Evolutionary conservation across 1,140 invertebrate genomes (phyloP).

Genomic region (Macrostomum lignano): DNA sequence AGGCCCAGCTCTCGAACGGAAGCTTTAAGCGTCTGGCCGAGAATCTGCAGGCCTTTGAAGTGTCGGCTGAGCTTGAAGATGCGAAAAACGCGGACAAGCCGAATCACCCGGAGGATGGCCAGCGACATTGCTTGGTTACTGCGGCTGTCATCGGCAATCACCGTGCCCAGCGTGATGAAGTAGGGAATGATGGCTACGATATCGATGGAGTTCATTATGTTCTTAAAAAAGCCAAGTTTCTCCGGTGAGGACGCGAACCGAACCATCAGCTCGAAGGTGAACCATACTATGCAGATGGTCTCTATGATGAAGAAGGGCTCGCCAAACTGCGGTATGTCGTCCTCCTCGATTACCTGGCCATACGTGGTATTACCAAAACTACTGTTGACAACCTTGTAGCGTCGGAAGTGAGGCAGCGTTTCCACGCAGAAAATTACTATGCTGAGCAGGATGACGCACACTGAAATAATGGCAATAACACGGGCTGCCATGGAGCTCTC

Average conservation of each 20-base stretch:
- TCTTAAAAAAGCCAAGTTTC: slow-evolving; percentile 88
- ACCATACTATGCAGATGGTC: slow-evolving; percentile 36
- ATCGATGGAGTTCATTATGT: slow-evolving; percentile 99
- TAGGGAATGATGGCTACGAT: slow-evolving; percentile 96
- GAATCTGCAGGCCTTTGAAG: slow-evolving; percentile 82
- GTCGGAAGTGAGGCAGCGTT: slow-evolving; percentile 92
- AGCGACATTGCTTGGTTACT: not conserved
- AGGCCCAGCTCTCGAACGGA: slow-evolving; percentile 96
- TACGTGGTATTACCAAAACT: slow-evolving; percentile 1
- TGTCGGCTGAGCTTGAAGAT: slow-evolving; percentile 92
- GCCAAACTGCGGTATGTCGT: slow-evolving; percentile 27
- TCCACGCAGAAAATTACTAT: slow-evolving; percentile 99
- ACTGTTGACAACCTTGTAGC: slow-evolving; percentile 35
- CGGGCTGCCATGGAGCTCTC: slow-evolving; percentile 92
- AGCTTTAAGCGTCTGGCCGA: slow-evolving; percentile 59
- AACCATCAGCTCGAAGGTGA: slow-evolving; percentile 87
- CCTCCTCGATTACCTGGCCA: slow-evolving; percentile 14
- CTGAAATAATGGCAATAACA: slow-evolving; percentile 93
- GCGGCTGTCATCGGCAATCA: slow-evolving; percentile 47
- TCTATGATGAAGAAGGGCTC: slow-evolving; percentile 26
- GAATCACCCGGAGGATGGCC: slow-evolving; percentile 66
- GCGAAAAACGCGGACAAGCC: slow-evolving; percentile 84
- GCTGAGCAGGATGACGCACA: slow-evolving; percentile 77
- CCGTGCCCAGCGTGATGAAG: slow-evolving; percentile 96
- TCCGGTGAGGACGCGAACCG: slow-evolving; percentile 91